Percentiles rank a stretch among this genome's conserved stretches.
Conservation (phyloP, 2,888 invertebrate species). For the Tipula helvola region DNA sequence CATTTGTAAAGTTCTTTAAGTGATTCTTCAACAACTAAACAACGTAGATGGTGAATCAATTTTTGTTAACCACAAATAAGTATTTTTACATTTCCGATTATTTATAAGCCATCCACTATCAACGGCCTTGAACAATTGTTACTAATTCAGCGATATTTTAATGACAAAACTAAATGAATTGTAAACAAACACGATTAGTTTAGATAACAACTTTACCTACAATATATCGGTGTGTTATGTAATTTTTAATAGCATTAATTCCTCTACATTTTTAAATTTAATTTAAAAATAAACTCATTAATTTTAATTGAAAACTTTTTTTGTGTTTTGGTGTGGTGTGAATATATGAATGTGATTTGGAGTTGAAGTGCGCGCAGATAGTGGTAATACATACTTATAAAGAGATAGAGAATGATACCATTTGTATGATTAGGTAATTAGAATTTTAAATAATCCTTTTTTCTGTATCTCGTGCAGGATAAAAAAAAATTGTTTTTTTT, state of each 20-base stretch:
- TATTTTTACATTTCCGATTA: not conserved
- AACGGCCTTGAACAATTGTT: not conserved
- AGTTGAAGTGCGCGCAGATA: not conserved
- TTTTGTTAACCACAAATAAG: too few species aligned
- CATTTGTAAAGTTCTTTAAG: not conserved
- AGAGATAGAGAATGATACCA: not conserved
- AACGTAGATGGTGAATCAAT: too few species aligned
- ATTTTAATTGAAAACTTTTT: not conserved
- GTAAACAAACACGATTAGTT: not conserved
- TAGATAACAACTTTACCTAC: not conserved
- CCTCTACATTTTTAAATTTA: not conserved
- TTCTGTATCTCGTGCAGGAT: not conserved
- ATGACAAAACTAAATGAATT: not conserved
- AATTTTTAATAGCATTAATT: not conserved
- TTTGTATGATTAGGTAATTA: not conserved
- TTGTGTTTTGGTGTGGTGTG: not conserved
- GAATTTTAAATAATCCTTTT: not conserved
- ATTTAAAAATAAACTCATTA: conserved; percentile 4
- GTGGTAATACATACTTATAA: not conserved
- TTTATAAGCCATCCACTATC: not conserved
- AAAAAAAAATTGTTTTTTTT: not conserved
- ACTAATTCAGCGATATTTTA: not conserved
- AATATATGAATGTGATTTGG: not conserved
- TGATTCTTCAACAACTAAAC: not conserved
- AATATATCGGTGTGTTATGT: not conserved